Percentiles rank a stretch among this genome's conserved stretches.
Evolutionary conservation across 1,140 invertebrate genomes (phyloP).

Genomic region (Drepana arcuata): DNA sequence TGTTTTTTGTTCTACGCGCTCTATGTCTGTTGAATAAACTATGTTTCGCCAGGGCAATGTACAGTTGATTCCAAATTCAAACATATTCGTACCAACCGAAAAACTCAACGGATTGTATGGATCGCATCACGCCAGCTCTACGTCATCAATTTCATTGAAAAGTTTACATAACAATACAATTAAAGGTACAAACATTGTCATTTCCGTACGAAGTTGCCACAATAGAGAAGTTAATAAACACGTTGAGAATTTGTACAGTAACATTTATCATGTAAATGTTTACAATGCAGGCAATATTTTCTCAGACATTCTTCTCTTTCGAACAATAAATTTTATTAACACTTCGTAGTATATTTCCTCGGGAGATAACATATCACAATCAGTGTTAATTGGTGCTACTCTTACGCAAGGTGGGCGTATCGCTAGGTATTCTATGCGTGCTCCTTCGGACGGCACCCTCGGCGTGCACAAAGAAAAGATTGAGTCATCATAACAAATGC

Average conservation of each 20-base stretch:
- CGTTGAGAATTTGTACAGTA: conserved; percentile 26
- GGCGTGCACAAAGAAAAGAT: conserved; percentile 57
- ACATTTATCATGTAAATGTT: conserved; percentile 36
- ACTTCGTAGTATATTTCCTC: conserved; percentile 53
- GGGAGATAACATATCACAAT: conserved; percentile 40
- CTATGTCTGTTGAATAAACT: no score
- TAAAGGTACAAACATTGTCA: conserved; percentile 25
- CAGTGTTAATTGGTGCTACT: conserved; percentile 60
- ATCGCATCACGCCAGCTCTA: no score
- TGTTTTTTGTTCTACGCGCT: conserved; percentile 27
- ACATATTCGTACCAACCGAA: no score
- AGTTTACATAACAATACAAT: conserved; percentile 40
- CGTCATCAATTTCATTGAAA: no score
- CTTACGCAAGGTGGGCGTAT: conserved; percentile 49
- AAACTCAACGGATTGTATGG: no score
- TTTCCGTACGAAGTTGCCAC: conserved; percentile 29
- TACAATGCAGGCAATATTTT: conserved; percentile 41
- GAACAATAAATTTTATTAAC: conserved; percentile 66
- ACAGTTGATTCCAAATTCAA: no score
- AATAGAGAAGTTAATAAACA: conserved; percentile 33
- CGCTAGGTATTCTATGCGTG: conserved; percentile 25
- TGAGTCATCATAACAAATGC: conserved; percentile 68
- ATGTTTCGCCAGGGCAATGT: no score
- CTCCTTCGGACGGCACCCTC: conserved; percentile 30
- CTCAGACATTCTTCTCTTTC: conserved; percentile 47